Percentiles rank a stretch among this genome's conserved stretches.
phyloP scores from a whole-genome alignment of 2,113 vertebrate species.

The Ameiurus melas region DNA sequence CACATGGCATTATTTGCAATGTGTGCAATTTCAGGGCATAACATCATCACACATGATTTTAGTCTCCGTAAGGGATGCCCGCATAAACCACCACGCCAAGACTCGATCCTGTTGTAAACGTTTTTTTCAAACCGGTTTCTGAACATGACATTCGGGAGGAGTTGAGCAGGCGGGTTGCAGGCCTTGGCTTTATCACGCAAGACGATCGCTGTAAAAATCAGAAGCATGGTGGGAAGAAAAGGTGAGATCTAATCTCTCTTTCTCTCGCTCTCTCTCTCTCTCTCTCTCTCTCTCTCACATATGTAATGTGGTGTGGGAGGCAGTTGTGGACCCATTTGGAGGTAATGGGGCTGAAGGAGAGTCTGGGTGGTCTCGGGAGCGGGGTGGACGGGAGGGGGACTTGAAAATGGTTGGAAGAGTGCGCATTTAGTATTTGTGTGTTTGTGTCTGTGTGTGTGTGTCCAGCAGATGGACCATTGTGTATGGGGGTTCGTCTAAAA shows the following conservation, averaged over 20 bases:
- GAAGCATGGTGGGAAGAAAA: slow-evolving; percentile 19
- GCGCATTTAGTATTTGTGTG: neutral
- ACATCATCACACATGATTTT: neutral
- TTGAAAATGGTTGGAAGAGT: slow-evolving; percentile 33
- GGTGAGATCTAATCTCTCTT: slow-evolving; percentile 15
- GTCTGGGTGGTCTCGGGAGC: slow-evolving; percentile 76
- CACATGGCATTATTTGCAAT: neutral
- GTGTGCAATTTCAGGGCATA: neutral
- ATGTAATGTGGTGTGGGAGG: slow-evolving; percentile 25
- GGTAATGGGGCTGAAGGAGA: slow-evolving; percentile 64
- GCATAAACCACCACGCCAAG: neutral
- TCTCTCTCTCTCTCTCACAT: neutral
- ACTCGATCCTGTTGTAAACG: neutral
- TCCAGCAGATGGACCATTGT: slow-evolving; percentile 78
- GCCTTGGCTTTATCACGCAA: neutral
- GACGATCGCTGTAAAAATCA: neutral
- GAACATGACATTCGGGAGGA: neutral
- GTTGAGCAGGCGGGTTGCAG: neutral
- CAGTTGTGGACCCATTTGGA: slow-evolving; percentile 48
- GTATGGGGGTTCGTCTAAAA: slow-evolving; percentile 65
- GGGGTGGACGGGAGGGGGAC: slow-evolving; percentile 57
- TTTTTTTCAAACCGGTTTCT: neutral
- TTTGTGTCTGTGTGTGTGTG: slow-evolving; percentile 1
- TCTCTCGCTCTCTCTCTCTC: slow-evolving; percentile 3
- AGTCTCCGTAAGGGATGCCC: neutral